phyloP scores from a whole-genome alignment of 2,797 vertebrate genomes.

The Prunella strophiata region DNA sequence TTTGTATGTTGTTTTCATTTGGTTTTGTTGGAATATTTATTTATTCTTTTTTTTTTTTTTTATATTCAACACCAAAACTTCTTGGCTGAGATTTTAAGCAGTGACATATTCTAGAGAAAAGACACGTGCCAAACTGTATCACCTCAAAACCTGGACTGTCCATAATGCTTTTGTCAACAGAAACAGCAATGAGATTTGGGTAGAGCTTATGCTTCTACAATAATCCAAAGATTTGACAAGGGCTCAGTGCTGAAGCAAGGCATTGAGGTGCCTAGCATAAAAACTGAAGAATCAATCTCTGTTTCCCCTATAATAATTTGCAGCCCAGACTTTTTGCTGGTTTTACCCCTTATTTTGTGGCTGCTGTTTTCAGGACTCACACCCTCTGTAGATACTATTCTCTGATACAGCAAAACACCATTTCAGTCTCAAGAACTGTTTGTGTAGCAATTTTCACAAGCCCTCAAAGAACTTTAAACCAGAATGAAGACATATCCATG shows the following conservation, averaged over 20 bases:
- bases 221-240: background rate
- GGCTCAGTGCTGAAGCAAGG: background rate
- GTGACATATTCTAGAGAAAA: background rate
- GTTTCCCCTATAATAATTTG: background rate
- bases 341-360: background rate
- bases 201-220: background rate
- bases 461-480: background rate
- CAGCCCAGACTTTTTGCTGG: background rate
- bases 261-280: background rate
- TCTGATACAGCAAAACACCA: background rate
- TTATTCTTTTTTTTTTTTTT: constrained; percentile 10
- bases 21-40: background rate
- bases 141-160: background rate
- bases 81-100: background rate
- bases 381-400: background rate
- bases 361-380: background rate
- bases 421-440: background rate
- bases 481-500: background rate
- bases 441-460: background rate
- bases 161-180: background rate
- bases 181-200: background rate
- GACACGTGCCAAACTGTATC: background rate
- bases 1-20: background rate
- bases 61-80: background rate
- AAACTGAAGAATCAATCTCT: background rate